Conservation (phyloP, 2,113 vertebrate genomes). For the Oncorhynchus kisutch region DNA sequence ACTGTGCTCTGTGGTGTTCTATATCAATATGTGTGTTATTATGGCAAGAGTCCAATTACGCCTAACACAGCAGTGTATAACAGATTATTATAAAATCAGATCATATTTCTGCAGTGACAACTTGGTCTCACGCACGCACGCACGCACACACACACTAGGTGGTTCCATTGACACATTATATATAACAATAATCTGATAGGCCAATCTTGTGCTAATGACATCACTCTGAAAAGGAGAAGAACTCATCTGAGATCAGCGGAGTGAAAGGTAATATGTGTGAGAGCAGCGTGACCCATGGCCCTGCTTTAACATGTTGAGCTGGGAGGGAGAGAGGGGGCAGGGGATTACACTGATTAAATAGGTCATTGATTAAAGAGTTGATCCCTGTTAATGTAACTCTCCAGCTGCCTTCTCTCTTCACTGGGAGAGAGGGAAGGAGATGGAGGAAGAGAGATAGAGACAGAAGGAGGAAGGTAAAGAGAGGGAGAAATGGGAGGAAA, state of each 20-base stretch:
- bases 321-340: not conserved
- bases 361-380: slow-evolving; percentile 15
- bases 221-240: slow-evolving; percentile 7
- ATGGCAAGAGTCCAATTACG: too few relatives aligned
- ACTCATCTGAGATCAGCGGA: not conserved
- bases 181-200: not conserved
- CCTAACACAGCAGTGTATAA: not conserved
- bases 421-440: not conserved
- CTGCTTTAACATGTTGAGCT: not conserved
- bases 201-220: not conserved
- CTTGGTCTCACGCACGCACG: not conserved
- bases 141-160: not conserved
- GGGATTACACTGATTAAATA: slow-evolving; percentile 18
- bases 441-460: not conserved
- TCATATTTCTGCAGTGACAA: not conserved
- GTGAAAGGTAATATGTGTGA: slow-evolving; percentile 22
- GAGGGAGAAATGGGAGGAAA: not conserved
- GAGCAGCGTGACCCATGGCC: not conserved
- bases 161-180: not conserved
- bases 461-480: not conserved
- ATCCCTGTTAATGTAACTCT: slow-evolving; percentile 20
- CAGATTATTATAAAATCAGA: not conserved
- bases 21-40: too few relatives aligned
- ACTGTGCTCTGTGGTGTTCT: too few relatives aligned
- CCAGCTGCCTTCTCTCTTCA: slow-evolving; percentile 28